Conservation (phyloP, 2,888 invertebrate species). For the Aplocera efformata region DNA sequence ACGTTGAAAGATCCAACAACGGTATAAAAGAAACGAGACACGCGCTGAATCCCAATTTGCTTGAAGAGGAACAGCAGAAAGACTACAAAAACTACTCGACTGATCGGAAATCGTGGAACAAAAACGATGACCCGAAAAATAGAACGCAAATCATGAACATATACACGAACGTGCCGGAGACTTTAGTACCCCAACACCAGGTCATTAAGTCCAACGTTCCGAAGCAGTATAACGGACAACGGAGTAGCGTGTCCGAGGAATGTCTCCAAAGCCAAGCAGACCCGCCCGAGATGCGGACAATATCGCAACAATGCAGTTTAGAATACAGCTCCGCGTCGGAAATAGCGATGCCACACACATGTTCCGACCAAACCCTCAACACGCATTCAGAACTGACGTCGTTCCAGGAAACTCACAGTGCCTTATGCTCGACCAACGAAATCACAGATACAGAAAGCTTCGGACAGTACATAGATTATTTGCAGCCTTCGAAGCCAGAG, state of each 20-base stretch:
- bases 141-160: conserved; percentile 78
- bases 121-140: conserved; percentile 58
- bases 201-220: conserved; percentile 60
- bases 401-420: conserved; percentile 72
- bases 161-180: conserved; percentile 83
- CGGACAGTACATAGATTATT: conserved; percentile 71
- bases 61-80: conserved; percentile 82
- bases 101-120: conserved; percentile 64
- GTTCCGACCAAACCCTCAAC: conserved; percentile 74
- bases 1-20: conserved; percentile 81
- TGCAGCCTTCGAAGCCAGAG: conserved; percentile 64
- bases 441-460: conserved; percentile 76
- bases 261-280: conserved; percentile 68
- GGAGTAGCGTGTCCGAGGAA: conserved; percentile 70
- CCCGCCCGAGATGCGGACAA: conserved; percentile 80
- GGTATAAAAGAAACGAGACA: conserved; percentile 80
- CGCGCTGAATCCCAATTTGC: conserved; percentile 82
- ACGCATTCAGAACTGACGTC: conserved; percentile 74
- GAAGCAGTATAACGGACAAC: conserved; percentile 56
- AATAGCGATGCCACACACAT: conserved; percentile 74
- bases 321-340: conserved; percentile 84
- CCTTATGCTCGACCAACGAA: conserved; percentile 72
- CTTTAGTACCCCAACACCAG: conserved; percentile 81
- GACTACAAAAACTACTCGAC: conserved; percentile 66
- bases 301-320: conserved; percentile 86